Evolutionary conservation across 2,797 vertebrate genomes (phyloP), one percentile per base, ranked within the genome.

Genomic region (Sebastes ruberrimus): DNA sequence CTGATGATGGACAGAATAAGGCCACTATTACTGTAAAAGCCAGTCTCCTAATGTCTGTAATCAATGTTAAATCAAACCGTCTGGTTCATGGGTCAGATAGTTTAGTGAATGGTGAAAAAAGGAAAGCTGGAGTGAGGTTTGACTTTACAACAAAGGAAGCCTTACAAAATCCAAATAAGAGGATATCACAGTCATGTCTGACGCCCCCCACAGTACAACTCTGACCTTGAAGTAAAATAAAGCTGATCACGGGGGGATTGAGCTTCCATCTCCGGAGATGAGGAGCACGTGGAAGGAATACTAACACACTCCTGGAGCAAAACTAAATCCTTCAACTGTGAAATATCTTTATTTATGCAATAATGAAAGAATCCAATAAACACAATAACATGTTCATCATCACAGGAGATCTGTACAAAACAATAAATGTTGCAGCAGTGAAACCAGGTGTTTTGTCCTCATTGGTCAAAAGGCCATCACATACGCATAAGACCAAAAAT

Each of bases 321-420:
- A 60, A 65, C 5, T 10, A 35, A 82, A 76, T 67, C 60, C 25
- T 80, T 71, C 62, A 80, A 79, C 33, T 78, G 64, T 82, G 88
- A 89, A 88, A 89, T 86, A 67, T 78, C 59, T 94, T 92, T 94
- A 94, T 92, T 94, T 86, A 87, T 86, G 80, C 77, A 84, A 81
- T 82, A 80, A 79, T 86, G 82, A 91, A 78, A 85, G 66, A 81
- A 76, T 88, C 83, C 82, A 86, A 76, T 82, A 85, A 89, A 84
- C 90, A 94, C 89, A 83, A 74, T 68, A 82, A 86, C 86, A 89
- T 83, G 55, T 86, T 84, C 77, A 90, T 85, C 61, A 90, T 86
- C 88, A 93, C 89, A 92, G 59, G 46, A 90, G 77, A 80, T 83
- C 79, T 89, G 84, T 91, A 91, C 88, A 92, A 91, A 92, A 86